Evolutionary conservation across 2,888 invertebrate species (phyloP), one percentile per base, ranked within the genome.

Genomic region (Caenorhabditis sulstoni): DNA sequence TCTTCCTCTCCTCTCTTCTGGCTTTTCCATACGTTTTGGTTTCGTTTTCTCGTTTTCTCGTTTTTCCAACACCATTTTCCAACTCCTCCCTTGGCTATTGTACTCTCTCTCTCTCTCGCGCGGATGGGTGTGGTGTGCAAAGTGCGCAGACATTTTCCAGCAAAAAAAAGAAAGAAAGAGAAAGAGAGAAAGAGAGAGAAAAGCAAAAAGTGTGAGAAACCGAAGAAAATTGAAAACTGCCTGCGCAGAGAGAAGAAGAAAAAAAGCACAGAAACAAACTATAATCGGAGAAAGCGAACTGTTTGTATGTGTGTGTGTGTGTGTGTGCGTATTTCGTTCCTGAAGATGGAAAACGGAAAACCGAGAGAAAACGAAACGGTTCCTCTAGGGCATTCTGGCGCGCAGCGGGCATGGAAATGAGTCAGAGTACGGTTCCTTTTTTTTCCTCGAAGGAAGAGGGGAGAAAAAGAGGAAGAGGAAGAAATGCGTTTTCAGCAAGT

Each of bases 301-400:
- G 65, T 53, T 52, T 52, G 61, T 59, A 47, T 55, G 52, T 62
- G 41, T 53, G 45, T 55, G 70, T 61, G 62, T 70, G 59, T 55
- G 66, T 66, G 55, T 55, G 22, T 55, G 66, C 47, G 47, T 64
- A 22, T 37, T 16, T 37, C 39, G 45, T 41, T 41, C 52, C 62
- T 53, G 55, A 61, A 50, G 61, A 62, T 9, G 22, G 45, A 41
- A 53, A 57, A 73, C n/a, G 57, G 62, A 58, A 62, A 58, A 62
- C 73, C 49, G 57, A 71, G 71, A 57, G 57, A 57, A 67, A 66
- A 52, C 67, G 62, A 37, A 57, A 44, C 18, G 35, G 58, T 58
- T 58, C 18, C 20, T 29, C 35, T 53, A 35, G 29, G 29, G 29
- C 53, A 37, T 11, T n/a, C n/a, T n/a, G n/a, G n/a, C n/a, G n/a